Conservation (phyloP, 2,797 vertebrate genomes). For the Distichodus sexfasciatus region DNA sequence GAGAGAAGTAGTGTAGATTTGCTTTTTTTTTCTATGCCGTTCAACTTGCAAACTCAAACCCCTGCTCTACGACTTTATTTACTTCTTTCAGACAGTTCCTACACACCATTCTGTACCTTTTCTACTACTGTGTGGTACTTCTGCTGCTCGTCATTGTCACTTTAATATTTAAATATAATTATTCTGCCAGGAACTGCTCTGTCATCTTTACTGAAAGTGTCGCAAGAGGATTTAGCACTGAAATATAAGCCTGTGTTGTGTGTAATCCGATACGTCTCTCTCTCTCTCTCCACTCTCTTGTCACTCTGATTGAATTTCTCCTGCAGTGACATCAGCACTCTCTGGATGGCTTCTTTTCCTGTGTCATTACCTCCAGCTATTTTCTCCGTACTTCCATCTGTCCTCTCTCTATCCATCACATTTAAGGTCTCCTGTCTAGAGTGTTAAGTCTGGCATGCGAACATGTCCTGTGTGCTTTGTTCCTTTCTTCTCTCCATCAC, state of each 20-base stretch:
- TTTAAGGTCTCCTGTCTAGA: too few species aligned
- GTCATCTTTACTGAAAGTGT: too few species aligned
- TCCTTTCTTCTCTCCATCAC: too few species aligned
- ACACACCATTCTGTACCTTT: background rate
- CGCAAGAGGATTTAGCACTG: background rate
- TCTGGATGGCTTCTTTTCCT: background rate
- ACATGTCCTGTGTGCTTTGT: too few species aligned
- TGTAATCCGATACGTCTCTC: background rate
- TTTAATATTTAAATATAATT: too few species aligned
- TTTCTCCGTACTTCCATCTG: background rate
- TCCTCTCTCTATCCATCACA: background rate
- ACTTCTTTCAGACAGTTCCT: background rate
- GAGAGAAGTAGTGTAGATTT: conserved; percentile 62
- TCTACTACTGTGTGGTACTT: background rate
- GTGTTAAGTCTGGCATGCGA: too few species aligned
- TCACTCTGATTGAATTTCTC: background rate
- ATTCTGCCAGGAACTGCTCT: too few species aligned
- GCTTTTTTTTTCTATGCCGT: conserved; percentile 34
- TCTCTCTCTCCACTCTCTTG: background rate
- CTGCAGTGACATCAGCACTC: conserved; percentile 3
- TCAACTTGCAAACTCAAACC: background rate
- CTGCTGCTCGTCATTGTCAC: too few species aligned
- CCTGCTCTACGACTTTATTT: background rate
- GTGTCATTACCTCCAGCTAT: background rate
- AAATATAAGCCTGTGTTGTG: background rate